phyloP scores from a whole-genome alignment of 2,888 invertebrate genomes.

The Acleris cristana region DNA sequence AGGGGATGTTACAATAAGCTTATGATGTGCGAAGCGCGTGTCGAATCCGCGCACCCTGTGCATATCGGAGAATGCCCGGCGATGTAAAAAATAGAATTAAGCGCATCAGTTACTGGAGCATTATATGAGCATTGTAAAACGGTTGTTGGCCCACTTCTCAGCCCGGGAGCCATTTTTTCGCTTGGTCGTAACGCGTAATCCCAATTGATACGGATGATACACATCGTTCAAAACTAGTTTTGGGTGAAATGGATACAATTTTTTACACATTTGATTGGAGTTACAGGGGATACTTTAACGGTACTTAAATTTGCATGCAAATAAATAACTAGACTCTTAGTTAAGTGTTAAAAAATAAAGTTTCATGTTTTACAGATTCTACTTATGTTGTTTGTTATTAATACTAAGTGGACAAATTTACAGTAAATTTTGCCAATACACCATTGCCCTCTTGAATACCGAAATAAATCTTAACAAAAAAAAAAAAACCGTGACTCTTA shows the following conservation, averaged over 20 bases:
- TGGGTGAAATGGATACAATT: constrained; percentile 9
- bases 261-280: no score
- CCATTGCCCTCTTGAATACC: no score
- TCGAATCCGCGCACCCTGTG: constrained; percentile 70
- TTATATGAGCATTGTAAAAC: constrained; percentile 70
- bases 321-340: no score
- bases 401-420: no score
- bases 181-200: constrained; percentile 41
- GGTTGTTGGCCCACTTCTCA: constrained; percentile 50
- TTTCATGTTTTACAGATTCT: no score
- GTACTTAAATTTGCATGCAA: no score
- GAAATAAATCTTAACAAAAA: background rate
- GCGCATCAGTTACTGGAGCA: constrained; percentile 64
- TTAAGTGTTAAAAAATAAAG: no score
- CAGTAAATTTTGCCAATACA: no score
- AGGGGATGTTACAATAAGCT: constrained; percentile 56
- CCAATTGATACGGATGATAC: constrained; percentile 31
- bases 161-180: constrained; percentile 22
- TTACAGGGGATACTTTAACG: no score
- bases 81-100: constrained; percentile 75
- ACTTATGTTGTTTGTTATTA: no score
- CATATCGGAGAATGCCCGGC: constrained; percentile 56
- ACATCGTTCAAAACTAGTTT: constrained; percentile 18
- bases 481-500: background rate
- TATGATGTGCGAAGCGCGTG: constrained; percentile 63